Percentiles rank a stretch among this genome's conserved stretches.
These are phyloP conservation scores for Drosophila seguyi DNA, from an alignment of 1,140 invertebrate genomes.

Conservation along the genomic window DNA sequence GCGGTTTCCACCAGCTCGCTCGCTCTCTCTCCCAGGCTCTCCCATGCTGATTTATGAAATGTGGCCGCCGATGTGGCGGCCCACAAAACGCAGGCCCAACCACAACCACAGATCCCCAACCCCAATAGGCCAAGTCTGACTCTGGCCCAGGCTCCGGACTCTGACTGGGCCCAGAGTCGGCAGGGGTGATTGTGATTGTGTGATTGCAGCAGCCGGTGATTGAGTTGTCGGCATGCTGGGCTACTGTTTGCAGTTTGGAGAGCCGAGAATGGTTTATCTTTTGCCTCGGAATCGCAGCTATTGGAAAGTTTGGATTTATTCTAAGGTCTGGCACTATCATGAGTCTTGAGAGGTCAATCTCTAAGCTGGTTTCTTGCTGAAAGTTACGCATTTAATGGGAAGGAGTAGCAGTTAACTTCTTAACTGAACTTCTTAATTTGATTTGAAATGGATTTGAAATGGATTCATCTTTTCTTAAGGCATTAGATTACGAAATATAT, in stretches of 20 bases:
- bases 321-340: slow-evolving; percentile 3
- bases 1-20: slow-evolving; percentile 46
- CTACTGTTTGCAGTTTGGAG: slow-evolving; percentile 57
- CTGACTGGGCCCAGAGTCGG: slow-evolving; percentile 17
- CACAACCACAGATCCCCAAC: slow-evolving; percentile 8
- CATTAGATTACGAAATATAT: background rate
- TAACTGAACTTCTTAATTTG: background rate
- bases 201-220: slow-evolving; percentile 70
- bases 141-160: slow-evolving; percentile 18
- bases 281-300: slow-evolving; percentile 20
- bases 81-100: slow-evolving; percentile 43
- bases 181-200: slow-evolving; percentile 44
- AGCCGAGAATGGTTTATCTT: slow-evolving; percentile 31
- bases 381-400: background rate
- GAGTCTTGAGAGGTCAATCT: slow-evolving; percentile 8
- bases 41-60: slow-evolving; percentile 80
- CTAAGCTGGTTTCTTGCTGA: background rate
- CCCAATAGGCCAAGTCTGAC: background rate
- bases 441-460: too few relatives aligned
- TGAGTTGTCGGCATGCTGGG: slow-evolving; percentile 71
- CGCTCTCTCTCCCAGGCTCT: slow-evolving; percentile 15
- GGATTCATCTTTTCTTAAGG: background rate
- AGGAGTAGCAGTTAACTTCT: too few relatives aligned
- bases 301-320: slow-evolving; percentile 6
- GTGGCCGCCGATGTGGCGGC: slow-evolving; percentile 69